Evolutionary conservation across 64 coral and sea anemone species (phyloP).

Genomic region (Orbicella faveolata): DNA sequence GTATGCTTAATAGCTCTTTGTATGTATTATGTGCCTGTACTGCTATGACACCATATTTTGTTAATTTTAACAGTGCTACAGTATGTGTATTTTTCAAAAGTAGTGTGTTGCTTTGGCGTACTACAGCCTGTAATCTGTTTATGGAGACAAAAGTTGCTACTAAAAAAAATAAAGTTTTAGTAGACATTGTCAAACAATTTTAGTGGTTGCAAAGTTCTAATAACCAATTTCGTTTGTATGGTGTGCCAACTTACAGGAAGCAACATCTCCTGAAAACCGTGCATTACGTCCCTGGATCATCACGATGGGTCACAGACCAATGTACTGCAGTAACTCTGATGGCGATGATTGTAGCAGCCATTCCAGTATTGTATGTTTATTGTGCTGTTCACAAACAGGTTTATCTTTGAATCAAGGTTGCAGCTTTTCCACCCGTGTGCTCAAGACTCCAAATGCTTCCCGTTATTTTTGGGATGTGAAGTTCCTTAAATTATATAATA

Average conservation of each 20-base stretch:
- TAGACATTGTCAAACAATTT: no score
- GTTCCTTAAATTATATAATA: no score
- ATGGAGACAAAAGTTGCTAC: no score
- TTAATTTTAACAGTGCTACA: no score
- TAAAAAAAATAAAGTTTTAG: no score
- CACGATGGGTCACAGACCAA: conserved; percentile 91
- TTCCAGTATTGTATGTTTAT: conserved; percentile 67
- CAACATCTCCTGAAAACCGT: conserved; percentile 77
- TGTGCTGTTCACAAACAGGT: background rate
- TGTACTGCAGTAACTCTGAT: conserved; percentile 93
- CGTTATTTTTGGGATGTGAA: background rate
- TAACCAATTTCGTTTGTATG: background rate
- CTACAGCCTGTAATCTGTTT: no score
- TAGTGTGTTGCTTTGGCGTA: no score
- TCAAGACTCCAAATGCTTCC: background rate
- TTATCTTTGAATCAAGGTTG: background rate
- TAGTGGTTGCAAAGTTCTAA: background rate
- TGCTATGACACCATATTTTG: no score
- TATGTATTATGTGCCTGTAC: no score
- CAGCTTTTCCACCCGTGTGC: background rate
- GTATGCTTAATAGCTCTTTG: no score
- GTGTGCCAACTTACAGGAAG: conserved; percentile 49
- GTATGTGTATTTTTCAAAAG: no score
- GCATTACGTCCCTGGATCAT: conserved; percentile 86
- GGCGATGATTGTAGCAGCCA: conserved; percentile 78